Evolutionary conservation across 1,140 invertebrate species (phyloP), one percentile per base, ranked within the genome.

Genomic region (Mactra quadrangularis): DNA sequence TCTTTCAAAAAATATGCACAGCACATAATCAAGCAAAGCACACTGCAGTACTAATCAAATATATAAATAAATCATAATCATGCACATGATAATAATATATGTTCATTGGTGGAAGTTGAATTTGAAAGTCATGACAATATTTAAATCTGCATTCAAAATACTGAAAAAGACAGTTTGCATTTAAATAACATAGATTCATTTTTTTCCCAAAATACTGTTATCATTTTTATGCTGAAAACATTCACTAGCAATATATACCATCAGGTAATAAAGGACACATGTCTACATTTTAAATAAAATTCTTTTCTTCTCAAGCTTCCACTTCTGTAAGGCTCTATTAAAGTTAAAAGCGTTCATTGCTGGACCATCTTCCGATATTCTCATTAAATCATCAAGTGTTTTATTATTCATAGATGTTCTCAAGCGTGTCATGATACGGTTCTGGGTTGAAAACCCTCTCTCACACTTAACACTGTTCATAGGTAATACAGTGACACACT

Each of bases 391-490:
- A 64, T 79, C 62, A 19, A 79, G 31, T 4, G 76, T 45, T 57
- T 64, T 35, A 19, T 27, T 35, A 0, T 68, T 79, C 11, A 68
- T 9, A 0, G 45, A 53, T 17, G 76, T 79, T 55, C 76, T 33
- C 3, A 41, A 6, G 15, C 29, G 66, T 25, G 27, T 27, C 52
- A 25, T 68, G 17, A 79, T 79, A 11, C 62, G 29, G 62, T 79
- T 79, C 22, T 79, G 76, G 22, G 76, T 79, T 17, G 38, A 52
- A 41, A 79, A 79, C 13, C 76, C 76, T 19, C 76, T n/a, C 31
- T 79, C 60, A 70, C 66, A 70, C 29, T 45, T 45, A 64, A 35
- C n/a, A n/a, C n/a, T n/a, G n/a, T n/a, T n/a, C n/a, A n/a, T n/a
- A n/a, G n/a, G n/a, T n/a, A n/a, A n/a, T 15, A 64, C 60, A 31